Percentiles rank a stretch among this genome's conserved stretches.
Evolutionary conservation across 2,888 invertebrate genomes (phyloP).

Genomic region (Strigamia maritima): DNA sequence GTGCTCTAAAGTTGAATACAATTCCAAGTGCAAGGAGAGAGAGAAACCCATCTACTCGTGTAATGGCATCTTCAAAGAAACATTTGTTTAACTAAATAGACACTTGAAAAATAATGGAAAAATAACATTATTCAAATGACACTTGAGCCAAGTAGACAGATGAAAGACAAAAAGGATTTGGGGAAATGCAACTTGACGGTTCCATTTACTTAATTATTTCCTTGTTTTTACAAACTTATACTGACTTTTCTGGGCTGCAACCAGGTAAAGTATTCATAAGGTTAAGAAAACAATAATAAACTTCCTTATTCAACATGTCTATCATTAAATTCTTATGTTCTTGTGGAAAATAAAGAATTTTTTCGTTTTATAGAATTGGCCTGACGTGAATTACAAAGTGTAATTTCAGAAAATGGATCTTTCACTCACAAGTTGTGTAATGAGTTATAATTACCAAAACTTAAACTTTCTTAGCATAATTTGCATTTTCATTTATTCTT

Average conservation of each 20-base stretch:
- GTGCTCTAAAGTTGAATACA: background rate
- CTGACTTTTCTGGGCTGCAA: background rate
- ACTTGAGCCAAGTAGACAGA: background rate
- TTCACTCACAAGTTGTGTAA: slow-evolving; percentile 2
- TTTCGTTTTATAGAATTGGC: background rate
- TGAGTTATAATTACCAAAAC: background rate
- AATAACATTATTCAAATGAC: slow-evolving; percentile 6
- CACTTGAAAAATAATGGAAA: slow-evolving; percentile 1
- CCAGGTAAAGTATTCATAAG: background rate
- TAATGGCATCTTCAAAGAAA: slow-evolving; percentile 15
- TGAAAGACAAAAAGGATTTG: slow-evolving; percentile 1
- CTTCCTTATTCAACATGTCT: background rate
- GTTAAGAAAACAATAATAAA: background rate
- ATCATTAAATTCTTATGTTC: background rate
- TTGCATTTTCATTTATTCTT: slow-evolving; percentile 10
- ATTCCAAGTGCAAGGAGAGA: background rate
- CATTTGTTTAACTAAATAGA: slow-evolving; percentile 15
- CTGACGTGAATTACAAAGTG: background rate
- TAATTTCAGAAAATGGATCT: background rate
- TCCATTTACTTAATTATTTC: slow-evolving; percentile 10
- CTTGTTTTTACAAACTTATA: background rate
- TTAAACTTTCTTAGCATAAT: background rate
- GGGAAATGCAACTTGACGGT: background rate
- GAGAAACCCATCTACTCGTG: slow-evolving; percentile 2
- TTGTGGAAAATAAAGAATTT: background rate